Percentiles rank a stretch among this genome's conserved stretches.
Conservation (phyloP, 2,888 invertebrate species). For the Mycalesis mineus region DNA sequence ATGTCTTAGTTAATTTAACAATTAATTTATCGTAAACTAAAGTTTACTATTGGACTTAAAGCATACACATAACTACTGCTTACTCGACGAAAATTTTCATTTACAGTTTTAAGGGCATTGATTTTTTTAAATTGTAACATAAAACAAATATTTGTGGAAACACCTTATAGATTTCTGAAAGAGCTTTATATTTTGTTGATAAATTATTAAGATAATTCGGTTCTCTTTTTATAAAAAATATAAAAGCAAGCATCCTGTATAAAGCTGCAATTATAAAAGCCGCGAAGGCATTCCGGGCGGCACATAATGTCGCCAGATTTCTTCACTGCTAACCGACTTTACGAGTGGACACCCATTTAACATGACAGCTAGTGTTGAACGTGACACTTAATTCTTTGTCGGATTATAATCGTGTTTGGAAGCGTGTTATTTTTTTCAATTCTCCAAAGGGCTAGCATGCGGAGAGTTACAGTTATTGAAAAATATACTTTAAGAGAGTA, state of each 20-base stretch:
- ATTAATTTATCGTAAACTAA: too few relatives aligned
- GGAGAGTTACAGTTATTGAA: background rate
- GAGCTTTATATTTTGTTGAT: too few relatives aligned
- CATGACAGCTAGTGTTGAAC: background rate
- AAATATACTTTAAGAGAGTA: too few relatives aligned
- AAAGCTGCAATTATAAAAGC: slow-evolving; percentile 50
- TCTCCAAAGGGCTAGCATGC: background rate
- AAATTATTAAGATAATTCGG: too few relatives aligned
- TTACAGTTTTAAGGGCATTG: too few relatives aligned
- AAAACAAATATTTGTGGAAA: too few relatives aligned
- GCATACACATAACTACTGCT: too few relatives aligned
- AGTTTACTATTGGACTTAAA: too few relatives aligned
- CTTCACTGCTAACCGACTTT: slow-evolving; percentile 29
- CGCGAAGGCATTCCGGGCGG: slow-evolving; percentile 60
- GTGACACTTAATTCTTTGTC: background rate
- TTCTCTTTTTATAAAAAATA: background rate
- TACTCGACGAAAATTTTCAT: too few relatives aligned
- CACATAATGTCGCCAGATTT: slow-evolving; percentile 46
- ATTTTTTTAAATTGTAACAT: too few relatives aligned
- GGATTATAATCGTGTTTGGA: background rate
- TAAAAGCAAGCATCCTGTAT: slow-evolving; percentile 39
- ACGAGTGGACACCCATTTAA: slow-evolving; percentile 15
- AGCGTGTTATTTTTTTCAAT: background rate
- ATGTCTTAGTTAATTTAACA: too few relatives aligned
- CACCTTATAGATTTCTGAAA: too few relatives aligned